These are phyloP conservation scores for Gymnocypris eckloni DNA, from an alignment of 2,797 vertebrate species.

Conservation along the genomic window DNA sequence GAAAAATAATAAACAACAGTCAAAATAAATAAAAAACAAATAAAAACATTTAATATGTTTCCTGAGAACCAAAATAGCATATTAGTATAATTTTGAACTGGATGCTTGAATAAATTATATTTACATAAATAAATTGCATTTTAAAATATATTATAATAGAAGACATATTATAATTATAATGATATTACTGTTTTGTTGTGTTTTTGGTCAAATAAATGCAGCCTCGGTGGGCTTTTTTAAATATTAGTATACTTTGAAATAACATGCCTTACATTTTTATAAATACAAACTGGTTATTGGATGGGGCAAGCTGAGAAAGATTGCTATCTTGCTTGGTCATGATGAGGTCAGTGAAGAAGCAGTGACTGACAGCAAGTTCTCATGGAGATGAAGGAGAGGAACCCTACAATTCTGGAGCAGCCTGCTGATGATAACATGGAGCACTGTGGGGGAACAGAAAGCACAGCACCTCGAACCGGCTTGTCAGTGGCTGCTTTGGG, in stretches of 20 bases:
- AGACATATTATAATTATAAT: neutral
- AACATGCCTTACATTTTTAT: too few relatives aligned
- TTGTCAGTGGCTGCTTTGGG: slow-evolving; percentile 38
- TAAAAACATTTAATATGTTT: neutral
- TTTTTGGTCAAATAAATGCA: neutral
- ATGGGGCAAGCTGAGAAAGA: neutral
- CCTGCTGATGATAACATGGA: slow-evolving; percentile 5
- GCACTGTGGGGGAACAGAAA: neutral
- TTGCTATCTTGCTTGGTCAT: neutral
- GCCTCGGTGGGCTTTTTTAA: neutral
- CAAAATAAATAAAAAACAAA: neutral
- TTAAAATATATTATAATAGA: neutral
- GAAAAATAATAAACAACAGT: neutral
- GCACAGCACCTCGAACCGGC: neutral
- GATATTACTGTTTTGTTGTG: neutral
- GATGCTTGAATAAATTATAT: neutral
- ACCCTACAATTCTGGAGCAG: neutral
- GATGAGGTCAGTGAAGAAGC: slow-evolving; percentile 2
- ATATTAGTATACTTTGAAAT: too few relatives aligned
- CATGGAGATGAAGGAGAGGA: neutral
- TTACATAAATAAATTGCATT: neutral
- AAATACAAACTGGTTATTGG: neutral
- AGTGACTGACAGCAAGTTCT: slow-evolving; percentile 20
- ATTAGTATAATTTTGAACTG: neutral
- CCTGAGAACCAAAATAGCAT: neutral